Conservation (phyloP, 2,797 vertebrate genomes). For the Gymnoscopelus microlampas region DNA sequence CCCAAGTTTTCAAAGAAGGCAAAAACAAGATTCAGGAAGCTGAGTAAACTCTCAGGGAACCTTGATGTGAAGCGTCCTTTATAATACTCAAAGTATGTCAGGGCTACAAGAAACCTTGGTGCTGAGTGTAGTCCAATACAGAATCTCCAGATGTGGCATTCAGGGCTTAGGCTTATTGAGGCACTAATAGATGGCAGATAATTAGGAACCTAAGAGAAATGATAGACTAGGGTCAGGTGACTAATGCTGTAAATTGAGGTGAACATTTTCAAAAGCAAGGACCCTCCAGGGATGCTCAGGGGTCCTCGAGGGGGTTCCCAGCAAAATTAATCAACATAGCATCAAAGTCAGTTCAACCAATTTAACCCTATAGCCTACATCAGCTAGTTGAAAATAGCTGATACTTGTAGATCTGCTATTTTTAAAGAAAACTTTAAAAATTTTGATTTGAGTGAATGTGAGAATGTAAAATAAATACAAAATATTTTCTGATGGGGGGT, state of each 20-base stretch:
- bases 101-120: conserved; percentile 86
- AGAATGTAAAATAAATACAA: too few species aligned
- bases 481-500: too few species aligned
- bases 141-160: conserved; percentile 91
- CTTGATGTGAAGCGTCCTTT: conserved; percentile 75
- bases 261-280: not conserved
- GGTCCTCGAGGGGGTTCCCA: too few species aligned
- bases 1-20: conserved; percentile 85
- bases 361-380: too few species aligned
- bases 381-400: too few species aligned
- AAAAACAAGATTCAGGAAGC: conserved; percentile 81
- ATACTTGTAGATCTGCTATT: too few species aligned
- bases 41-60: conserved; percentile 77
- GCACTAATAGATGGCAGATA: conserved; percentile 93
- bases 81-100: conserved; percentile 90
- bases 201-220: conserved; percentile 85
- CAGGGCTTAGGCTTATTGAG: conserved; percentile 88
- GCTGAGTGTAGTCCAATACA: conserved; percentile 90
- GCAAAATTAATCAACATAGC: too few species aligned
- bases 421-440: too few species aligned
- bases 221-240: not conserved
- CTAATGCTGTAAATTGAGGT: not conserved
- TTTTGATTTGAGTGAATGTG: too few species aligned
- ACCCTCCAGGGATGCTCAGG: not conserved
- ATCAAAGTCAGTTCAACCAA: too few species aligned